Evolutionary conservation across 1,140 invertebrate species (phyloP).

Genomic region (Trichonephila clavipes): DNA sequence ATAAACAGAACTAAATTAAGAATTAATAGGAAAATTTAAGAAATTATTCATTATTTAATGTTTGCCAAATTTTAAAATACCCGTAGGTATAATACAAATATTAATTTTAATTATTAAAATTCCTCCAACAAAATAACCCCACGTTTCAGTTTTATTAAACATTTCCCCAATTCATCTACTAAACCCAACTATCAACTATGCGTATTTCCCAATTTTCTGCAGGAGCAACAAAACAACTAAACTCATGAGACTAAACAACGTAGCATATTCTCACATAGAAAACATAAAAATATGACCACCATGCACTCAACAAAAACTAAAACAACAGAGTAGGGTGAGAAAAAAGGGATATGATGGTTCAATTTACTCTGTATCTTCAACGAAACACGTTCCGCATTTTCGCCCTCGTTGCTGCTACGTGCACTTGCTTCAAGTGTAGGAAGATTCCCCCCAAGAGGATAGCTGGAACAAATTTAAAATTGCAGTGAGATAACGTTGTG

Average conservation of each 20-base stretch:
- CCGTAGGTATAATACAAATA: too few species aligned
- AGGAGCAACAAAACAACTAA: background rate
- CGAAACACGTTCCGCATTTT: constrained; percentile 7
- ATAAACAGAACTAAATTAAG: too few species aligned
- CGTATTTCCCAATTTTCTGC: background rate
- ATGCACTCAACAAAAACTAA: background rate
- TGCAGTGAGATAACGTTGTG: constrained; percentile 3
- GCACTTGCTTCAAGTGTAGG: background rate
- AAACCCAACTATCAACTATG: background rate
- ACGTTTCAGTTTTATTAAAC: too few species aligned
- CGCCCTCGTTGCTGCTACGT: background rate
- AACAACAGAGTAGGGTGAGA: background rate
- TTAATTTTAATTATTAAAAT: too few species aligned
- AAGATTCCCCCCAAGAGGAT: background rate
- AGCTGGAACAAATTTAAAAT: constrained; percentile 7
- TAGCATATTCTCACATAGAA: background rate
- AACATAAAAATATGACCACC: background rate
- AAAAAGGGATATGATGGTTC: background rate
- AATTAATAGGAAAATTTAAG: too few species aligned
- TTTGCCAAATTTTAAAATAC: too few species aligned
- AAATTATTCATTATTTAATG: too few species aligned
- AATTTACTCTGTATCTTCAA: background rate
- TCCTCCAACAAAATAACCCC: too few species aligned
- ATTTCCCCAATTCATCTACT: background rate
- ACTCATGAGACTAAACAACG: background rate